These are phyloP conservation scores for Botia almorhae DNA, from an alignment of 2,797 vertebrate species.

Conservation along the genomic window DNA sequence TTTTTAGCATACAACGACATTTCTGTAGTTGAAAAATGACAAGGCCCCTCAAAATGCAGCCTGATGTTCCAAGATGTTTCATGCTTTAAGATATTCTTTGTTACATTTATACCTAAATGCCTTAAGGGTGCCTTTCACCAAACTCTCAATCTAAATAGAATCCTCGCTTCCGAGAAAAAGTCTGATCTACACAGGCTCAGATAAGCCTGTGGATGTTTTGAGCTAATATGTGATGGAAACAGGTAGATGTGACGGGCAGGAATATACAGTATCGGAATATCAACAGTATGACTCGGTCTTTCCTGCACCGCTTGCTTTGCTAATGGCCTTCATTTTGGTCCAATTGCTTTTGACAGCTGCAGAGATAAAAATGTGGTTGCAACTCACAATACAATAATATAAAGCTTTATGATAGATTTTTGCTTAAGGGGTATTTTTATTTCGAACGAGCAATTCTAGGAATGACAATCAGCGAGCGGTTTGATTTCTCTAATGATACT, in stretches of 20 bases:
- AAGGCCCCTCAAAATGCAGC: background rate
- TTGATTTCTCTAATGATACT: constrained; percentile 31
- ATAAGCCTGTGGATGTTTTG: constrained; percentile 38
- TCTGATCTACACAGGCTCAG: constrained; percentile 22
- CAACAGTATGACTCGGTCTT: constrained; percentile 42
- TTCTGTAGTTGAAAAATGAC: background rate
- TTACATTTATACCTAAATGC: background rate
- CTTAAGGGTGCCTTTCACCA: background rate
- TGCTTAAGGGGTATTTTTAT: constrained; percentile 27
- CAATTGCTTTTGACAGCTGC: constrained; percentile 54
- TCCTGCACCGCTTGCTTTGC: constrained; percentile 19
- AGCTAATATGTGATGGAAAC: constrained; percentile 28
- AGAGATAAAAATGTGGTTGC: constrained; percentile 50
- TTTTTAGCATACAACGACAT: background rate
- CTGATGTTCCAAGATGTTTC: background rate
- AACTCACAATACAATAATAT: constrained; percentile 34
- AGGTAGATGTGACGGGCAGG: constrained; percentile 38
- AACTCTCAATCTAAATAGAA: constrained; percentile 7
- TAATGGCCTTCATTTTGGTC: constrained; percentile 49
- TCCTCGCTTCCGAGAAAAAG: background rate
- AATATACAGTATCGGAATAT: constrained; percentile 26
- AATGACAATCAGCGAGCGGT: constrained; percentile 11
- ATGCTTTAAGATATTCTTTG: background rate
- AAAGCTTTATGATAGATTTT: constrained; percentile 44
- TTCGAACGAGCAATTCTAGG: background rate